These are phyloP conservation scores for Diadophis punctatus DNA, from an alignment of 2,113 vertebrate species.

Conservation along the genomic window DNA sequence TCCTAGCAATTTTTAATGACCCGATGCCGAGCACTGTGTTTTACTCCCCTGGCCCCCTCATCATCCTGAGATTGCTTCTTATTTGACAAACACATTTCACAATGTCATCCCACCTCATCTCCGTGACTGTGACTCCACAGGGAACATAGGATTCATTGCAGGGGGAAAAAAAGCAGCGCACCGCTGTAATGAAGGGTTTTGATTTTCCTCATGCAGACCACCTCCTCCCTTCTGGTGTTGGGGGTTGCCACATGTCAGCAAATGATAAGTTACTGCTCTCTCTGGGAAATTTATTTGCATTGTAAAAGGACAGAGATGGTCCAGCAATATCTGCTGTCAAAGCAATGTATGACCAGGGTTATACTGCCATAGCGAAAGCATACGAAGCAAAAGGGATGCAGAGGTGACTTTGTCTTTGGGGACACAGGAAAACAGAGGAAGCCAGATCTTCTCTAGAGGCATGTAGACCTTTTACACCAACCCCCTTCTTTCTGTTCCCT, in stretches of 20 bases:
- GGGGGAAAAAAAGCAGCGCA: neutral
- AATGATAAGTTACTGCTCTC: slow-evolving; percentile 32
- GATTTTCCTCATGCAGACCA: neutral
- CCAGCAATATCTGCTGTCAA: slow-evolving; percentile 51
- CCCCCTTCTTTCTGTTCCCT: neutral
- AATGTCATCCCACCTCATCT: neutral
- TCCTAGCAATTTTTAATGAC: neutral
- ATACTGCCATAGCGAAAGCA: slow-evolving; percentile 28
- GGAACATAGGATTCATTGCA: neutral
- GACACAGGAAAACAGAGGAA: slow-evolving; percentile 27
- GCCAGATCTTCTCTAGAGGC: slow-evolving; percentile 34
- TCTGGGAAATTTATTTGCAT: slow-evolving; percentile 69
- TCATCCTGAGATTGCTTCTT: neutral
- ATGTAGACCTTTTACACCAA: slow-evolving; percentile 17
- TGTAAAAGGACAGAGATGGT: slow-evolving; percentile 63
- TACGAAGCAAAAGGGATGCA: slow-evolving; percentile 30
- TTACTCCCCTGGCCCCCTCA: neutral
- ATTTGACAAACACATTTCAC: slow-evolving; percentile 1
- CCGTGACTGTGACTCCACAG: neutral
- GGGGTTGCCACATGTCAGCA: neutral
- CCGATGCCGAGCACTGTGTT: neutral
- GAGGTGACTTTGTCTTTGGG: neutral
- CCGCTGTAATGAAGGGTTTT: neutral
- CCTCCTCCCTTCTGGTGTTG: neutral
- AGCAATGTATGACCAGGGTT: slow-evolving; percentile 36